A percentile compares a stretch with the other conserved stretches of the same genome.
Evolutionary conservation across 2,797 vertebrate genomes (phyloP).

Genomic region (Aselliscus stoliczkanus): DNA sequence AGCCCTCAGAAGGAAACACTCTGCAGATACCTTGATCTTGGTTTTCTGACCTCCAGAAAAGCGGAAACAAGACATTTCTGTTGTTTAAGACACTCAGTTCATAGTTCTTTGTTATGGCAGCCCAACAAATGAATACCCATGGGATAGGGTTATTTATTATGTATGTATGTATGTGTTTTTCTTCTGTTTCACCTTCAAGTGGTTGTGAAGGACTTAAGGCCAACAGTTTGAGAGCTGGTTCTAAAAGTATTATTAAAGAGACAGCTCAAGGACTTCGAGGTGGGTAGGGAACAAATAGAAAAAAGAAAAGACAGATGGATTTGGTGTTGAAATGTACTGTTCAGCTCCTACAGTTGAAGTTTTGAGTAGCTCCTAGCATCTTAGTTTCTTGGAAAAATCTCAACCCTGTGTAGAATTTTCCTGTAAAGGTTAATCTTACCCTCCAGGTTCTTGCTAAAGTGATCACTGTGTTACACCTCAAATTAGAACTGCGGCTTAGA

Average conservation of each 20-base stretch:
- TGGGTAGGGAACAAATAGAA: neutral
- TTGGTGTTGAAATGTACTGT: neutral
- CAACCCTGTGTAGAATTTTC: neutral
- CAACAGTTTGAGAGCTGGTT: neutral
- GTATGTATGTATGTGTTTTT: neutral
- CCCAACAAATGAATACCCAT: neutral
- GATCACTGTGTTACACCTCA: slow-evolving; percentile 25
- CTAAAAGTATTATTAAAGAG: neutral
- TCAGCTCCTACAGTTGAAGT: neutral
- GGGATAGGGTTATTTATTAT: neutral
- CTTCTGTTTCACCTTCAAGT: neutral
- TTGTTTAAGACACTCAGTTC: neutral
- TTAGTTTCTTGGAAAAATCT: slow-evolving; percentile 22
- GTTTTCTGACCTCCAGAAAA: neutral
- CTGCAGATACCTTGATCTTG: neutral
- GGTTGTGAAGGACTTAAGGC: neutral
- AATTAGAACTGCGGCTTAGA: slow-evolving; percentile 45
- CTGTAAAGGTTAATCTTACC: slow-evolving; percentile 54
- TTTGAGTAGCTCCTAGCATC: neutral
- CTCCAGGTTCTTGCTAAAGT: slow-evolving; percentile 38
- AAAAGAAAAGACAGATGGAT: neutral
- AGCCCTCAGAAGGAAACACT: neutral
- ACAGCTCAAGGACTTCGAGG: neutral
- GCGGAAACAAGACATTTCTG: neutral
- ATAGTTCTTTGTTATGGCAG: neutral